Percentiles rank a stretch among this genome's conserved stretches.
Conservation (phyloP, 1,140 invertebrate species). For the Aphis craccivora region DNA sequence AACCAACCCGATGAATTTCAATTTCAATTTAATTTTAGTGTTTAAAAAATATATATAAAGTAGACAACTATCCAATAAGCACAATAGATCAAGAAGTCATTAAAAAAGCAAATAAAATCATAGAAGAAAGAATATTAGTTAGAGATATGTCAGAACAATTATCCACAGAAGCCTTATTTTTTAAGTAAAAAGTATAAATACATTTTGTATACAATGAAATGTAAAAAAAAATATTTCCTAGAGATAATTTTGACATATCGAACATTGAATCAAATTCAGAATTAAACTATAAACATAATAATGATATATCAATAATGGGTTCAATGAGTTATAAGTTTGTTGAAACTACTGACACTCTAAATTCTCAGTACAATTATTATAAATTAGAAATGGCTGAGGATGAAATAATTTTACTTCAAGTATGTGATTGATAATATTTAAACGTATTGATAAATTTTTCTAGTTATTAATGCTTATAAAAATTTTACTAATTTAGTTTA, state of each 20-base stretch:
- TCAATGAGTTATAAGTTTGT: slow-evolving; percentile 34
- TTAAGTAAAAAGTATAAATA: neutral
- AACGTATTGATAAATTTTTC: no score
- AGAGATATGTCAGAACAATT: no score
- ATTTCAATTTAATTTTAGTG: slow-evolving; percentile 3
- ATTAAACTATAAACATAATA: neutral
- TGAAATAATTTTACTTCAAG: slow-evolving; percentile 57
- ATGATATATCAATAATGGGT: neutral
- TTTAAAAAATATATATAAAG: slow-evolving; percentile 33
- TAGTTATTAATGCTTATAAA: no score
- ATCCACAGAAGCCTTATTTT: neutral
- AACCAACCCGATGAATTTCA: neutral
- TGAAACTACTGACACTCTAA: neutral
- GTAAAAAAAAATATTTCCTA: neutral
- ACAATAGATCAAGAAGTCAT: neutral
- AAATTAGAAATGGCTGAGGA: slow-evolving; percentile 44
- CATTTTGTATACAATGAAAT: neutral
- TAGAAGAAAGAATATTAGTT: neutral
- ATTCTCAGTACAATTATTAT: slow-evolving; percentile 53
- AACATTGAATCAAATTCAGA: neutral
- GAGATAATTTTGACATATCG: neutral
- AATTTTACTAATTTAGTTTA: neutral
- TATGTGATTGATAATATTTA: neutral
- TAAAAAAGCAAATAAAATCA: slow-evolving; percentile 24
- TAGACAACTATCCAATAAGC: slow-evolving; percentile 28